A percentile compares a stretch with the other conserved stretches of the same genome.
Conservation (phyloP, 2,888 invertebrate genomes). For the Lissocephala sabroskyi region DNA sequence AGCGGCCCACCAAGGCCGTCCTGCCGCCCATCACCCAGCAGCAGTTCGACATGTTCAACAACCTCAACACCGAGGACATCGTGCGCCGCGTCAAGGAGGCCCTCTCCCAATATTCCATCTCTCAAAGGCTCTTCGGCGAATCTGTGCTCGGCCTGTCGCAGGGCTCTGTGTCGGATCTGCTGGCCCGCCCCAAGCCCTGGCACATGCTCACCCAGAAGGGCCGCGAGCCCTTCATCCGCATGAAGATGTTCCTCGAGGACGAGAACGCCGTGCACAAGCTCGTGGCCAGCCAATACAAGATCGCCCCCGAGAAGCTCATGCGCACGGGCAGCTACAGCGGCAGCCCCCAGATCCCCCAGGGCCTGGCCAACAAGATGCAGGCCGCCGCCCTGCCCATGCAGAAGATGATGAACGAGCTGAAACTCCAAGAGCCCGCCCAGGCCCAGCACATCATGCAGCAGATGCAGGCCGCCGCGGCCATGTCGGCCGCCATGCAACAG, state of each 20-base stretch:
- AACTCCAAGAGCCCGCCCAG: slow-evolving; percentile 79
- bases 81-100: slow-evolving; percentile 97
- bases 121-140: slow-evolving; percentile 98
- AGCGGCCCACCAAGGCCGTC: slow-evolving; percentile 94
- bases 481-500: slow-evolving; percentile 72
- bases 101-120: slow-evolving; percentile 95
- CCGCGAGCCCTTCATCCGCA: slow-evolving; percentile 95
- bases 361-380: slow-evolving; percentile 80
- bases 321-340: slow-evolving; percentile 94
- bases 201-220: slow-evolving; percentile 98
- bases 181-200: slow-evolving; percentile 99
- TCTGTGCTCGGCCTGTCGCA: slow-evolving; percentile 97
- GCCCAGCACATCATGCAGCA: slow-evolving; percentile 77
- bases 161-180: slow-evolving; percentile 96
- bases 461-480: slow-evolving; percentile 73
- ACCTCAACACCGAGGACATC: slow-evolving; percentile 98
- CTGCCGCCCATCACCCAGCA: slow-evolving; percentile 98
- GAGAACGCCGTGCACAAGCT: slow-evolving; percentile 95
- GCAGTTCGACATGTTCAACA: slow-evolving; percentile 98
- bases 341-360: slow-evolving; percentile 81
- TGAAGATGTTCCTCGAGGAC: slow-evolving; percentile 98
- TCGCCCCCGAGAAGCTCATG: slow-evolving; percentile 98
- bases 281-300: slow-evolving; percentile 97
- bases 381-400: slow-evolving; percentile 79
- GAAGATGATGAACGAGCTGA: slow-evolving; percentile 84